Percentiles rank a stretch among this genome's conserved stretches.
Evolutionary conservation across 2,797 vertebrate species (phyloP).

Genomic region (Danio albolineatus): DNA sequence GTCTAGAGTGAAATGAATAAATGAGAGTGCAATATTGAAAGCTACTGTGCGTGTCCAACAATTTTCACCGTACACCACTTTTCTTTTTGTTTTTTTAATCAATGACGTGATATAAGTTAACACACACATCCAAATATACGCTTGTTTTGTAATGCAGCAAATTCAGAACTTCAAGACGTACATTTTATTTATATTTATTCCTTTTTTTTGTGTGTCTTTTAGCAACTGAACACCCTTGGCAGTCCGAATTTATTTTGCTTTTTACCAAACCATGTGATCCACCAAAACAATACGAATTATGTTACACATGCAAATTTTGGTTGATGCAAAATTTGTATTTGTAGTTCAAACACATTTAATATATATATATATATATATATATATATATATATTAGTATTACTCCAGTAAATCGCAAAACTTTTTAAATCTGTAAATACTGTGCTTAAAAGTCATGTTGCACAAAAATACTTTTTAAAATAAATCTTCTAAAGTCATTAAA

Average conservation of each 20-base stretch:
- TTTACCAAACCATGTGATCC: conserved; percentile 30
- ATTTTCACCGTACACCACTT: conserved; percentile 32
- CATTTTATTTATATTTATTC: conserved; percentile 35
- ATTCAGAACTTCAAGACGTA: conserved; percentile 18
- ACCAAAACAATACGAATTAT: conserved; percentile 31
- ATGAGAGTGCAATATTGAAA: conserved; percentile 82
- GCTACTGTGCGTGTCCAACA: conserved; percentile 31
- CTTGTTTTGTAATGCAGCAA: conserved; percentile 30
- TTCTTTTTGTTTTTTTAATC: conserved; percentile 38
- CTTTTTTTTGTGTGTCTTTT: not conserved
- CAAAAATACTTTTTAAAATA: conserved; percentile 52
- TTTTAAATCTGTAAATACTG: conserved; percentile 40
- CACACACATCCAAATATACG: conserved; percentile 30
- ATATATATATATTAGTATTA: conserved; percentile 3
- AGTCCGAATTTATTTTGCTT: conserved; percentile 30
- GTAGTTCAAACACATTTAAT: conserved; percentile 34
- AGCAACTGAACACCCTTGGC: conserved; percentile 15
- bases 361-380: conserved; percentile 18
- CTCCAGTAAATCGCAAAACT: conserved; percentile 30
- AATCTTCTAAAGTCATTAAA: conserved; percentile 42
- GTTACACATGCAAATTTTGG: conserved; percentile 39
- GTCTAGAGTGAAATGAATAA: conserved; percentile 83
- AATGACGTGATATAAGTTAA: conserved; percentile 10
- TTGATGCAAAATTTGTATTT: conserved; percentile 21
- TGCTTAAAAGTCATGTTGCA: conserved; percentile 46